Percentiles rank a stretch among this genome's conserved stretches.
Evolutionary conservation across 2,888 invertebrate species (phyloP).

Genomic region (Oligia strigilis): DNA sequence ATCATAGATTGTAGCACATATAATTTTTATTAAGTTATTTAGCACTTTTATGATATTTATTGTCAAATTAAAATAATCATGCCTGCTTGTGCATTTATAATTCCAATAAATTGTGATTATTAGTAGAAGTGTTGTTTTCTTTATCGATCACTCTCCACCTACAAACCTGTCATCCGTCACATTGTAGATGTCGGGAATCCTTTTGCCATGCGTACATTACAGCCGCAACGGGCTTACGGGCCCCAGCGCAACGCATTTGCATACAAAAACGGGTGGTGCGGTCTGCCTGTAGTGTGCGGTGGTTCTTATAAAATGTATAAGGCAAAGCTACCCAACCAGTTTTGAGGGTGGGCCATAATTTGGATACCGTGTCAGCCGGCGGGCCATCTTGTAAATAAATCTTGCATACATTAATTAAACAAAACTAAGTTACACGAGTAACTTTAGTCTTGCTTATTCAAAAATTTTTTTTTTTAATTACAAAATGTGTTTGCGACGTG

Average conservation of each 20-base stretch:
- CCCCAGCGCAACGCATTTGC: not conserved
- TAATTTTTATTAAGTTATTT: constrained; percentile 83
- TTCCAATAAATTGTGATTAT: constrained; percentile 90
- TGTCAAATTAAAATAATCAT: constrained; percentile 84
- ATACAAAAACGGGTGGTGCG: not conserved
- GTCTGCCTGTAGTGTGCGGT: not conserved
- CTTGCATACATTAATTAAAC: too few relatives aligned
- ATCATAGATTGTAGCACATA: constrained; percentile 84
- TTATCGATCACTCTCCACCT: constrained; percentile 57
- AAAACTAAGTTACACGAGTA: too few relatives aligned
- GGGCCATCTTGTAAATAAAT: too few relatives aligned
- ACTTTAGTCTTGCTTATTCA: too few relatives aligned
- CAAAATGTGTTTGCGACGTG: too few relatives aligned
- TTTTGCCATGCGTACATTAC: not conserved
- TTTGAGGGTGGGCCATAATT: too few relatives aligned
- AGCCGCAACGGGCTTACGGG: too few relatives aligned
- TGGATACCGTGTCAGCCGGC: too few relatives aligned
- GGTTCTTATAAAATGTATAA: too few relatives aligned
- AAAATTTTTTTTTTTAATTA: too few relatives aligned
- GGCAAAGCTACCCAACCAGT: too few relatives aligned
- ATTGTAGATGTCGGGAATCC: not conserved
- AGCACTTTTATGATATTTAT: constrained; percentile 88
- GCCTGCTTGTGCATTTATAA: constrained; percentile 88
- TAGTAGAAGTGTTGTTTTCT: constrained; percentile 74
- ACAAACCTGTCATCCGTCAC: not conserved